These are phyloP conservation scores for Ophion ventricosus DNA, from an alignment of 2,888 invertebrate genomes.

Conservation along the genomic window DNA sequence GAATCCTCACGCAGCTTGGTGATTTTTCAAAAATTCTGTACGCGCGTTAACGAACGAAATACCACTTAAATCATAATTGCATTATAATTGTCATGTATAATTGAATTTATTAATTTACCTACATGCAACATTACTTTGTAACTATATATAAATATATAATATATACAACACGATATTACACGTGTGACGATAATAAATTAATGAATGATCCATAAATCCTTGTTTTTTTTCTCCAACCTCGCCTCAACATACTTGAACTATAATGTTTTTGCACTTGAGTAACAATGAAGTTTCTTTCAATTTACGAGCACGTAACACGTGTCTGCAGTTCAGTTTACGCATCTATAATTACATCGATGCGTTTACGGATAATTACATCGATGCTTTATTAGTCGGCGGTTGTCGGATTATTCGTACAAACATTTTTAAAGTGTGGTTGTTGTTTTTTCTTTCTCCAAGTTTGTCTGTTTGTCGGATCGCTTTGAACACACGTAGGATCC, in stretches of 20 bases:
- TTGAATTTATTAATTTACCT: constrained; percentile 24
- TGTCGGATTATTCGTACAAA: constrained; percentile 25
- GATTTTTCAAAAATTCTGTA: neutral
- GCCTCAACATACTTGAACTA: neutral
- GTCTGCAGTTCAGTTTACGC: neutral
- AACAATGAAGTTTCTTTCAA: neutral
- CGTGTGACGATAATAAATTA: constrained; percentile 60
- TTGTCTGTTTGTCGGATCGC: neutral
- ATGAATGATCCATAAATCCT: constrained; percentile 41
- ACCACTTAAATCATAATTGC: constrained; percentile 8
- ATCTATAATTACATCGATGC: too few species aligned
- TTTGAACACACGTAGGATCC: neutral
- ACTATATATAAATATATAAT: constrained; percentile 33
- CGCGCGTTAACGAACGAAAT: neutral
- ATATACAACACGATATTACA: constrained; percentile 27
- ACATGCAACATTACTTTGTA: constrained; percentile 24
- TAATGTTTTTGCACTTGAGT: neutral
- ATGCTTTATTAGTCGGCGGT: constrained; percentile 25
- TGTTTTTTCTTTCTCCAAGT: neutral
- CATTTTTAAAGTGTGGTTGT: constrained; percentile 6
- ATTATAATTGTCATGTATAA: neutral
- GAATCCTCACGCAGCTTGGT: neutral
- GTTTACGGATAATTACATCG: constrained; percentile 28
- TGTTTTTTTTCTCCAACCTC: constrained; percentile 7
- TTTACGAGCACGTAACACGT: constrained; percentile 1